phyloP scores from a whole-genome alignment of 2,797 vertebrate species.

The Falco columbarius region DNA sequence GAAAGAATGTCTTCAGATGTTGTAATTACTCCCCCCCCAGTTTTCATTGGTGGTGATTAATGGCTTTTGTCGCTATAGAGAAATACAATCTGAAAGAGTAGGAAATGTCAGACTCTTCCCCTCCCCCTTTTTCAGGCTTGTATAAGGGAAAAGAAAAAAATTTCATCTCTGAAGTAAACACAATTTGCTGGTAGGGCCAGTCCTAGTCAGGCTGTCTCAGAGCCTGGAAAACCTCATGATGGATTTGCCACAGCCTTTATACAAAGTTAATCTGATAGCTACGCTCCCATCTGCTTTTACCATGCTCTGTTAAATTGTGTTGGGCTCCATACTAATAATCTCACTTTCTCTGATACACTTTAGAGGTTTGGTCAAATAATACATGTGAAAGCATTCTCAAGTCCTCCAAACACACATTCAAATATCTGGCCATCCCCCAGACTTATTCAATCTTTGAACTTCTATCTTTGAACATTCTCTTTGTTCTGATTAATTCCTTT shows the following conservation, averaged over 20 bases:
- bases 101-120: neutral
- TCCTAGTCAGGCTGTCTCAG: neutral
- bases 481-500: neutral
- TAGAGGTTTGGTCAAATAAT: neutral
- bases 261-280: constrained; percentile 36
- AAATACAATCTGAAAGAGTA: neutral
- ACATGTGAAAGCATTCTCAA: neutral
- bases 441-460: neutral
- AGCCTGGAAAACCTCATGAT: constrained; percentile 30
- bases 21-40: neutral
- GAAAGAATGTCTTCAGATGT: neutral
- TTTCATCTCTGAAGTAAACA: constrained; percentile 27
- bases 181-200: neutral
- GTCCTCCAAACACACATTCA: neutral
- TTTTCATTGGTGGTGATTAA: neutral
- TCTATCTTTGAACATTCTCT: neutral
- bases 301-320: constrained; percentile 24
- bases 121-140: accelerated
- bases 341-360: neutral
- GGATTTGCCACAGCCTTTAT: constrained; percentile 45
- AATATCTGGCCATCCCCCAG: neutral
- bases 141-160: neutral
- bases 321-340: neutral
- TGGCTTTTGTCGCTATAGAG: neutral
- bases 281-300: neutral